phyloP scores from a whole-genome alignment of 1,140 invertebrate genomes.

The Ostrea edulis region DNA sequence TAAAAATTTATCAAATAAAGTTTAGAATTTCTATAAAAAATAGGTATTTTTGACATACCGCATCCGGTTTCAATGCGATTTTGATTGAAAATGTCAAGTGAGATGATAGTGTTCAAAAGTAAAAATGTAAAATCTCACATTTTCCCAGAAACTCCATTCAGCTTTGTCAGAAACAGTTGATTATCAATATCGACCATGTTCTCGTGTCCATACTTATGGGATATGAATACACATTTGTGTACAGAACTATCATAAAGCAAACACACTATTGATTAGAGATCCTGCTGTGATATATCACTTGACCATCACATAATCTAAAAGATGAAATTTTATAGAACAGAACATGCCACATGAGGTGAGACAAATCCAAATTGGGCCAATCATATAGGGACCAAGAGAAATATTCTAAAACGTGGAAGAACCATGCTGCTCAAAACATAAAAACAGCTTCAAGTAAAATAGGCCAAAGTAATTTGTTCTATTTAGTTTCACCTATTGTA shows the following conservation, averaged over 20 bases:
- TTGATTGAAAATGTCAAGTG: no score
- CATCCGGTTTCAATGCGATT: no score
- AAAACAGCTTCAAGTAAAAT: conserved; percentile 3
- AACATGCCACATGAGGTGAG: neutral
- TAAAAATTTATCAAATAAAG: no score
- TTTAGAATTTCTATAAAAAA: no score
- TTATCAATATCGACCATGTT: conserved; percentile 21
- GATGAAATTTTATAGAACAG: neutral
- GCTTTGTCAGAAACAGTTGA: neutral
- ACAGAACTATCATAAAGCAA: conserved; percentile 24
- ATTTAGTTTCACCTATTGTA: neutral
- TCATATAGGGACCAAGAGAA: neutral
- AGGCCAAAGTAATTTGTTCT: neutral
- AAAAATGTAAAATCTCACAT: neutral
- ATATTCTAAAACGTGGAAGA: neutral
- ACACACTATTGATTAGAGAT: conserved; percentile 1
- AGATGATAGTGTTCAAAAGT: no score
- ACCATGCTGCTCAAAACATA: neutral
- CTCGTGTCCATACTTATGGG: conserved; percentile 13
- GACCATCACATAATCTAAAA: conserved; percentile 16
- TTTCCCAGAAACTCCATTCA: neutral
- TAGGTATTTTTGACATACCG: no score
- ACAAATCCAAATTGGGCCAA: neutral
- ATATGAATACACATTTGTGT: conserved; percentile 15
- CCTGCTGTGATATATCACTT: conserved; percentile 6